Evolutionary conservation across 2,113 vertebrate genomes (phyloP), one percentile per base, ranked within the genome.

Genomic region (Myotis lucifugus): DNA sequence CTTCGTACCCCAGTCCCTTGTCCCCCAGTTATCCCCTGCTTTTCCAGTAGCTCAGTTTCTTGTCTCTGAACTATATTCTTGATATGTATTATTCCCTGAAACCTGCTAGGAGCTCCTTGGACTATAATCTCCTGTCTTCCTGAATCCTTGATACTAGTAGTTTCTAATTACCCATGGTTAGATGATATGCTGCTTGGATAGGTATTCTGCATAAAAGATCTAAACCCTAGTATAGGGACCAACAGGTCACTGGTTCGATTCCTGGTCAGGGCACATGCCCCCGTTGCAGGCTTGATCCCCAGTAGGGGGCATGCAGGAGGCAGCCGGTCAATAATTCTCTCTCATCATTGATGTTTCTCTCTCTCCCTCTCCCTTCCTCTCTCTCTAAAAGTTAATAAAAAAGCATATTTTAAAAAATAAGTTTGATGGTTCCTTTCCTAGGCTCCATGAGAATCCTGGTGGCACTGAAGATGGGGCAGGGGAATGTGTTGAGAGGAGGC

Each of bases 41-140:
- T 90, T 84, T 85, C 46, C 15, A 91, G 25, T 40, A 32, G 4
- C 42, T 90, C 8, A 0, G 3, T 77, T 81, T 91, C 83, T 77
- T 85, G 1, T 59, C 21, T 85, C 34, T 82, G 17, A 76, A 59
- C 81, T 11, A 77, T 61, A 48, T 42, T 34, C 61, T 42, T 37
- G 25, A 0, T 42, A 56, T 64, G 37, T 54, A 25, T 93, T 90
- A 2, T 12, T 40, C 32, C 13, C 37, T 82, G 61, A 78, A 40
- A 29, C 1, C 19, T 59, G 2, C 8, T 14, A 11, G 48, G 13
- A 12, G 8, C 2, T 17, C n/a, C 15, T n/a, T n/a, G 3, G 6
- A 17, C 74, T 50, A 15, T 40, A 83, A 46, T 52, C 7, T 64
- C 6, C 25, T 95, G 34, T 27, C 66, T 64, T 83, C 13, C 64